These are phyloP conservation scores for Phataginus tricuspis DNA, from an alignment of 2,797 vertebrate genomes.

Conservation along the genomic window DNA sequence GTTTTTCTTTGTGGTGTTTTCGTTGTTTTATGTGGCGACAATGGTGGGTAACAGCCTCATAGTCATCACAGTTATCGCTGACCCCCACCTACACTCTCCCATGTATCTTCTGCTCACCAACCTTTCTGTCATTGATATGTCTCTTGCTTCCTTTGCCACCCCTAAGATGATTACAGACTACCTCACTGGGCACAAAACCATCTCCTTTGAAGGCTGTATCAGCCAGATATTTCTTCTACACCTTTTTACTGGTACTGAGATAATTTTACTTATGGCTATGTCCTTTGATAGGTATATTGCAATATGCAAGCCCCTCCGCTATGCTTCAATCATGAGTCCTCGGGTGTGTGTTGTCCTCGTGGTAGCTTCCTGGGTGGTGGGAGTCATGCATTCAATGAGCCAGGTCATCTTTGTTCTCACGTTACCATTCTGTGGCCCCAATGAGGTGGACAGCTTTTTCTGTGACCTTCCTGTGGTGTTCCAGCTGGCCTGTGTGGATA, in stretches of 20 bases:
- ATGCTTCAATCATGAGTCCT: conserved; percentile 80
- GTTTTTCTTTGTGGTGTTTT: conserved; percentile 67
- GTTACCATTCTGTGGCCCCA: conserved; percentile 85
- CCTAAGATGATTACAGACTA: conserved; percentile 78
- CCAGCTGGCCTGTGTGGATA: conserved; percentile 72
- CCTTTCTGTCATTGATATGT: conserved; percentile 76
- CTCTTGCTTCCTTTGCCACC: conserved; percentile 74
- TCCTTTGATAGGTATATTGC: conserved; percentile 75
- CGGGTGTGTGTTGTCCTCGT: conserved; percentile 66
- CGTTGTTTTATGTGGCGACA: conserved; percentile 64
- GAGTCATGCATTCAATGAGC: conserved; percentile 61
- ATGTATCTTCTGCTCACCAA: conserved; percentile 77
- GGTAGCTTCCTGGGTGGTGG: conserved; percentile 71
- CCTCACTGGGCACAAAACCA: conserved; percentile 63
- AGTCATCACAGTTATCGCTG: conserved; percentile 48
- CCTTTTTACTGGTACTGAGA: conserved; percentile 75
- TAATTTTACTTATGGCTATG: conserved; percentile 76
- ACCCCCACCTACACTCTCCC: conserved; percentile 66
- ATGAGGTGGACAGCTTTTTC: conserved; percentile 84
- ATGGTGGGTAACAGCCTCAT: conserved; percentile 70
- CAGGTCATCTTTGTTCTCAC: conserved; percentile 82
- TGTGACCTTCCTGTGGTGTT: conserved; percentile 85
- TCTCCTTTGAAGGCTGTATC: conserved; percentile 74
- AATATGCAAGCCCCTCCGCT: conserved; percentile 77
- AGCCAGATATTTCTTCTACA: conserved; percentile 79